Conservation (phyloP, 1,140 invertebrate species). For the Meloidogyne floridensis region DNA sequence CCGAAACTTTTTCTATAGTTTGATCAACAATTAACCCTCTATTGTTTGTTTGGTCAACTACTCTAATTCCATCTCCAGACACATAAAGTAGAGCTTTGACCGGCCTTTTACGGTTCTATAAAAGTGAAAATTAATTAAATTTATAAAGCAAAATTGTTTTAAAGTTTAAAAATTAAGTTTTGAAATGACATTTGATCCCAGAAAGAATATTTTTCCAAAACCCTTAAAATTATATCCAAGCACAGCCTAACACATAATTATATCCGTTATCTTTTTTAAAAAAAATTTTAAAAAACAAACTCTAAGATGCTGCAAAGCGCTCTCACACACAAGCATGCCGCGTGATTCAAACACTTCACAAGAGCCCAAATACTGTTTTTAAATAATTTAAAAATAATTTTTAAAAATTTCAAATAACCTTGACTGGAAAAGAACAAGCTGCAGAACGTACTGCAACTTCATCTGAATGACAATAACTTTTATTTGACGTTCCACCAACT, state of each 20-base stretch:
- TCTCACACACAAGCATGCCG: constrained; percentile 99
- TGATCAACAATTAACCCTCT: constrained; percentile 95
- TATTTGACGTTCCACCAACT: constrained; percentile 73
- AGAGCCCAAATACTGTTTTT: constrained; percentile 85
- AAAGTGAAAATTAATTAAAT: constrained; percentile 43
- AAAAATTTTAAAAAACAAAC: constrained; percentile 36
- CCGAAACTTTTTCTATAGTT: constrained; percentile 99
- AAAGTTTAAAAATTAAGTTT: too few relatives aligned
- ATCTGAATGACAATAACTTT: constrained; percentile 97
- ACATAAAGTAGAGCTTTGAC: constrained; percentile 89
- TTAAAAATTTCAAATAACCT: constrained; percentile 70
- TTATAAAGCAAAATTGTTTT: too few relatives aligned
- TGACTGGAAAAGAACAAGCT: constrained; percentile 94
- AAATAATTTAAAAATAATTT: constrained; percentile 48
- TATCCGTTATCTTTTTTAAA: not conserved
- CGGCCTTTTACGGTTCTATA: constrained; percentile 81
- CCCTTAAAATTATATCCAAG: constrained; percentile 16
- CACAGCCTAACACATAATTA: not conserved
- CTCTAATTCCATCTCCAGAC: constrained; percentile 91
- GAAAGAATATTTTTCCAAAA: not conserved
- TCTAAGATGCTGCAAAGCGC: constrained; percentile 82
- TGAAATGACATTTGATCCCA: too few relatives aligned
- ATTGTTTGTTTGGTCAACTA: constrained; percentile 97
- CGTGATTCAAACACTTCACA: constrained; percentile 98
- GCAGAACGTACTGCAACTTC: constrained; percentile 89